phyloP scores from a whole-genome alignment of 2,888 invertebrate genomes.

The Plagodis dolabraria region DNA sequence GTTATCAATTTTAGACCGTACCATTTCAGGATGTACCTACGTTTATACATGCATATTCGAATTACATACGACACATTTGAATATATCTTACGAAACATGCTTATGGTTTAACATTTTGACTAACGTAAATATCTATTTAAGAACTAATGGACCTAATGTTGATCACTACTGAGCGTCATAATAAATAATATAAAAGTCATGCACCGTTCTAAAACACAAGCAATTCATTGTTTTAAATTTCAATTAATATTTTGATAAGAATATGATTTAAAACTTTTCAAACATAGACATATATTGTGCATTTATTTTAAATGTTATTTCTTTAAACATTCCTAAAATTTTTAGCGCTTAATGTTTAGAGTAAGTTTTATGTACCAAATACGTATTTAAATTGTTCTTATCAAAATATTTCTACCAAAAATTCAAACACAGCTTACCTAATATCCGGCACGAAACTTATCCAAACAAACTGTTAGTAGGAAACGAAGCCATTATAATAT shows the following conservation, averaged over 20 bases:
- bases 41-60: no score
- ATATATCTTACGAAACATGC: slow-evolving; percentile 7
- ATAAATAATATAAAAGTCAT: slow-evolving; percentile 44
- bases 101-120: not conserved
- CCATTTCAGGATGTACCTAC: no score
- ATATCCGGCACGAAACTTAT: slow-evolving; percentile 58
- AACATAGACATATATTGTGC: not conserved
- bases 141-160: no score
- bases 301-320: not conserved
- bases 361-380: not conserved
- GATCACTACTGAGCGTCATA: no score
- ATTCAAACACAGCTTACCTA: slow-evolving; percentile 74
- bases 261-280: slow-evolving; percentile 11
- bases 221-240: slow-evolving; percentile 28
- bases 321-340: no score
- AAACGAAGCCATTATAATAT: slow-evolving; percentile 54
- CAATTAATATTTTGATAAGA: slow-evolving; percentile 52
- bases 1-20: not conserved
- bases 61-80: no score
- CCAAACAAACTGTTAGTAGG: slow-evolving; percentile 60
- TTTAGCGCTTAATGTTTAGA: no score
- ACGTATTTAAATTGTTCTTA: slow-evolving; percentile 42
- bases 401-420: slow-evolving; percentile 57
- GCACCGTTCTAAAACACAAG: slow-evolving; percentile 47
- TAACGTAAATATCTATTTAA: no score